Percentiles rank a stretch among this genome's conserved stretches.
These are phyloP conservation scores for cattle (Bos taurus) DNA, from an alignment of 2,113 vertebrate genomes.

Conservation along the genomic window ARS-UCD2.0 NC_037347.1:3927501-3928000, in stretches of 20 bases:
- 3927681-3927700: not conserved
- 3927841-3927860: not conserved
- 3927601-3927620: too few relatives aligned
- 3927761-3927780: not conserved
- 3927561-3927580: not conserved
- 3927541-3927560: not conserved
- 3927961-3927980: not conserved
- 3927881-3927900: not conserved
- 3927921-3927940: not conserved
- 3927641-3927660: too few relatives aligned
- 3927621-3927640: too few relatives aligned
- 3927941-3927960: not conserved
- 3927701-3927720: not conserved
- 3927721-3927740: not conserved
- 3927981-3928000: not conserved
- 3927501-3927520: not conserved
- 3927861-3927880: not conserved
- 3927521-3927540: rapidly evolving
- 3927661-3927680: not conserved
- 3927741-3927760: not conserved
- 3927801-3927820: not conserved
- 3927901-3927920: not conserved
- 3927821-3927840: not conserved
- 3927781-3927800: not conserved
- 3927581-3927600: too few relatives aligned